Conservation (phyloP, 1,140 invertebrate genomes). For the Macrocentrus cingulum region DNA sequence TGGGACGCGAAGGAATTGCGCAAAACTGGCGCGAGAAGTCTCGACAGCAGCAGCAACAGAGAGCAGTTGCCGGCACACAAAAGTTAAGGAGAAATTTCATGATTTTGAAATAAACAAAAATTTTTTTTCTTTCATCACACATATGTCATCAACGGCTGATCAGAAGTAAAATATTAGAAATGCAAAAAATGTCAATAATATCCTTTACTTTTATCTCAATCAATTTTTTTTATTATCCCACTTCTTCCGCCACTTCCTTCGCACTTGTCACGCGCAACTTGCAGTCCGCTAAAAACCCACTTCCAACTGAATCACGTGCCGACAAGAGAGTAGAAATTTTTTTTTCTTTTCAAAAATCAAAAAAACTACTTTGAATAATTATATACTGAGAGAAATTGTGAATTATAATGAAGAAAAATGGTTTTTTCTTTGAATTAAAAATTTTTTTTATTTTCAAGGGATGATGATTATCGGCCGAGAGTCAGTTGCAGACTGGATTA, state of each 20-base stretch:
- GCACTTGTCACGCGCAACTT: constrained; percentile 21
- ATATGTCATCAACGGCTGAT: not conserved
- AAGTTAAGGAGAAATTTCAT: no score
- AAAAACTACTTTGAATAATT: constrained; percentile 1
- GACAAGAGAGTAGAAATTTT: not conserved
- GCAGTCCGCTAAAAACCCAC: constrained; percentile 21
- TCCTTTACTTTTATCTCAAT: not conserved
- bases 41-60: not conserved
- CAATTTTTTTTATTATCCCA: not conserved
- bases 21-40: constrained; percentile 14
- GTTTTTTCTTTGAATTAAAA: no score
- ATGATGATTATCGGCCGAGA: constrained; percentile 4
- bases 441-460: not conserved
- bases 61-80: not conserved
- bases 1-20: constrained; percentile 7
- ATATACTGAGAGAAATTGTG: no score
- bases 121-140: not conserved
- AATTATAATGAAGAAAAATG: no score
- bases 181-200: not conserved
- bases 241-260: constrained; percentile 9
- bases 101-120: not conserved
- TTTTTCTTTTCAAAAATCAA: not conserved
- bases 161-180: not conserved
- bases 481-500: constrained; percentile 6
- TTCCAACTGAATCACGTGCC: constrained; percentile 4